phyloP scores from a whole-genome alignment of 1,140 invertebrate species.

The Drosophila melanica region DNA sequence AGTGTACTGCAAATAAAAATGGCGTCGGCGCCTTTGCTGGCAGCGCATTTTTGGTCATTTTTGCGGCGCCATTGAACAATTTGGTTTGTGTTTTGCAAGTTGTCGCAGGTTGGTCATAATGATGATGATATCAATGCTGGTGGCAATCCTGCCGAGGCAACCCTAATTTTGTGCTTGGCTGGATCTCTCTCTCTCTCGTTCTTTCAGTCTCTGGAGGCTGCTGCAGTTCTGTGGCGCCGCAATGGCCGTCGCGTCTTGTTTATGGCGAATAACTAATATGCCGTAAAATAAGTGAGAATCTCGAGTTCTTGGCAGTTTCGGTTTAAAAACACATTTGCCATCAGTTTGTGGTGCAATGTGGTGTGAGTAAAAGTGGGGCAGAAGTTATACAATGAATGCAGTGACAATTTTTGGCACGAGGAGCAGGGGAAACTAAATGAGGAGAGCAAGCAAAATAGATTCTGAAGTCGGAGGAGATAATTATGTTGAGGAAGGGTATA shows the following conservation, averaged over 20 bases:
- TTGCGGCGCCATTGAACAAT: slow-evolving; percentile 81
- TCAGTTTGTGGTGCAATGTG: slow-evolving; percentile 43
- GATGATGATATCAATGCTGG: slow-evolving; percentile 42
- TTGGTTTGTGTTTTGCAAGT: slow-evolving; percentile 80
- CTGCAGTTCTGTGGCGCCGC: slow-evolving; percentile 54
- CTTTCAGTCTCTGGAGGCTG: slow-evolving; percentile 16
- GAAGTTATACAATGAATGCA: slow-evolving; percentile 29
- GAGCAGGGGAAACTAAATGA: slow-evolving; percentile 1
- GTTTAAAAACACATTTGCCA: slow-evolving; percentile 79
- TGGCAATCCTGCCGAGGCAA: slow-evolving; percentile 39
- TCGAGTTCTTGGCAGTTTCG: slow-evolving; percentile 53
- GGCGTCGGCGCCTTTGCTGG: slow-evolving; percentile 68
- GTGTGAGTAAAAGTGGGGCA: slow-evolving; percentile 2
- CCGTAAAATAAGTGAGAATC: slow-evolving; percentile 76
- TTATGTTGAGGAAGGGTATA: not conserved
- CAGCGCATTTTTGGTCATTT: slow-evolving; percentile 79
- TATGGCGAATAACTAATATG: slow-evolving; percentile 80
- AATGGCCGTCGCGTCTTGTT: slow-evolving; percentile 70
- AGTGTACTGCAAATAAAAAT: slow-evolving; percentile 77
- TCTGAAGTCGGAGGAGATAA: not conserved
- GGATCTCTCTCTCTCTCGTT: slow-evolving; percentile 28
- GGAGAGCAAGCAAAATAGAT: not conserved
- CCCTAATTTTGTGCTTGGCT: slow-evolving; percentile 80
- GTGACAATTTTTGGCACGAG: slow-evolving; percentile 12
- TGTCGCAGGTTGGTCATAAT: slow-evolving; percentile 74